Base-by-base conservation (phyloP, 2,113 vertebrate species). In the Merops nubicus region DNA sequence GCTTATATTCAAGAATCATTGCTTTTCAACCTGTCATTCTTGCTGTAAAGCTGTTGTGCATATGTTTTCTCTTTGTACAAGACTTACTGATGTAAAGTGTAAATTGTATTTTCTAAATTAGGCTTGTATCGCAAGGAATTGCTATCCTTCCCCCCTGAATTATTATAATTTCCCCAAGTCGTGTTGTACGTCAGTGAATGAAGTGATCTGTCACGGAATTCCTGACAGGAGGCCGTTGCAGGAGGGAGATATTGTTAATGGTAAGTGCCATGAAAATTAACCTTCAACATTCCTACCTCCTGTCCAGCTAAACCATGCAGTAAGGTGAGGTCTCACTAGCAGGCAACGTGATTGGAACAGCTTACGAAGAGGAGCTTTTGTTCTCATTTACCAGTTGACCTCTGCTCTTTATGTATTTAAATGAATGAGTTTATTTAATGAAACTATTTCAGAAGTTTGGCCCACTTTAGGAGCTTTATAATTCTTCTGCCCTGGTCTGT, bases 101-200 rank as follows among this genome's bases (percentile, higher is more conserved):
- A 73, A 88, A 85, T 63, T 85, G 6, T 95, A 1, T 95, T 51
- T 97, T 92, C 90, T 84, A 78, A n/a, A 91, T 93, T 92, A 99
- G 99, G 99, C 99, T 83, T 99, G 99, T 88, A 99, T 98, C 96
- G 98, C 99, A 64, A 99, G 99, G 97, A 99, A 99, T 93, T 99
- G 99, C 97, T 99, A 99, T 96, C 99, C 99, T 70, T 99, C 99
- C 56, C 99, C 99, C 48, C 97, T 99, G 95, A 99, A 99, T 98
- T 99, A 99, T 93, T 99, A 99, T 97, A 99, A 99, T 98, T 99
- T 99, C 79, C 99, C 99, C 12, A 99, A 99, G 97, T 99, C 99
- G 3, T 99, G 99, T 98, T 99, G 99, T 97, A 99, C 99, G 2
- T 99, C 99, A 54, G 99, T 99, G 94, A 99, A 99, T 76, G 99